Base-by-base conservation (phyloP, 2,888 invertebrate species). In the Cephus pulcher region DNA sequence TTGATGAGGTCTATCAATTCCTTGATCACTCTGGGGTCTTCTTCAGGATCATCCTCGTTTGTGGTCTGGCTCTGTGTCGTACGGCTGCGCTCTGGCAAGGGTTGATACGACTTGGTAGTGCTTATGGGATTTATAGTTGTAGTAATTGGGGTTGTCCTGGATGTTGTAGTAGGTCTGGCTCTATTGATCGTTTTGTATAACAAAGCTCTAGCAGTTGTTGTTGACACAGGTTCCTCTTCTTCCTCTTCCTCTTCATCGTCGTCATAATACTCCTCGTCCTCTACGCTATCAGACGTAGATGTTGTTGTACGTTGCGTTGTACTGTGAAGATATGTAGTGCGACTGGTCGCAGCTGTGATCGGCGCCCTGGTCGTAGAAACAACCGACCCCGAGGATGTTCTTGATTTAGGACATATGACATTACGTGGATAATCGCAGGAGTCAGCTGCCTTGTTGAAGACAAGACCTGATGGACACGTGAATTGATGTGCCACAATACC, bases 401-500 rank as follows among this genome's bases (percentile, higher is more conserved):
- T 92, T 35, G 94, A 92, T 85, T 94, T 95, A 86, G 96, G 96
- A 91, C 97, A 97, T 37, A 95, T 93, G 0, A 98, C 98, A 90
- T 98, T 98, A 85, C 97, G 95, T 0, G 97, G 95, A 90, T 98
- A 98, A 91, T 98, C 98, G 88, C 98, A 98, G 0, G 98, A 97
- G 90, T 98, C 97, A 0, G 97, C 97, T 0, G 95, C 95, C 87
- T 97, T 97, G 92, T 98, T 98, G 92, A 98, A 98, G 89, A 95
- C 97, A 12, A 98, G 92, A 35, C 97, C 97, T 78, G 98, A 97
- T 6, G 98, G 98, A 89, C 98, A 98, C 0, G 97, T 98, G 90
- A 98, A 98, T 89, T 96, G 96, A 92, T 98, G 97, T 0, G 97
- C 97, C 6, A 98, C 96, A 75, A 98, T 96, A 81, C 98, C 98